Percentiles rank a stretch among this genome's conserved stretches.
Conservation (phyloP, 2,797 vertebrate genomes). For the Poecilia wingei region DNA sequence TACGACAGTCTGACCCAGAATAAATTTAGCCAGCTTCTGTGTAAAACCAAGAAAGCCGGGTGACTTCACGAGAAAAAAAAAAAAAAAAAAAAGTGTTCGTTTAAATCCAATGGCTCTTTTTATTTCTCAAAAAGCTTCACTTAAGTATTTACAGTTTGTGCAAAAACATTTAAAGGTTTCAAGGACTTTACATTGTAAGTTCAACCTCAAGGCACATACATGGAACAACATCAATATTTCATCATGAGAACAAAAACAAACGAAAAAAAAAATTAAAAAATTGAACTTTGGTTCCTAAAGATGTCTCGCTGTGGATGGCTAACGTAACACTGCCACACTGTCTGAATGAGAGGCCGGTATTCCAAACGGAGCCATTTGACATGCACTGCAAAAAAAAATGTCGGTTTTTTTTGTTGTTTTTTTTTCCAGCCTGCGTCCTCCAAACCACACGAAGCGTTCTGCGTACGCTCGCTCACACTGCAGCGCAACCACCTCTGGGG, state of each 20-base stretch:
- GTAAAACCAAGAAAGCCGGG: conserved; percentile 16
- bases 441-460: conserved; percentile 31
- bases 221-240: conserved; percentile 84
- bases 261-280: conserved; percentile 68
- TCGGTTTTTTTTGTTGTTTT: too few relatives aligned
- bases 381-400: conserved; percentile 56
- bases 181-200: conserved; percentile 89
- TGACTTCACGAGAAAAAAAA: conserved; percentile 29
- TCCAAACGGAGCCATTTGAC: conserved; percentile 56
- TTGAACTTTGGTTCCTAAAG: conserved; percentile 84
- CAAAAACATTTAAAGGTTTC: conserved; percentile 90
- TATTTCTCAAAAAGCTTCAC: conserved; percentile 86
- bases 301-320: conserved; percentile 62
- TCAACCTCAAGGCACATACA: conserved; percentile 90
- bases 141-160: conserved; percentile 88
- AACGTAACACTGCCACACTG: conserved; percentile 59
- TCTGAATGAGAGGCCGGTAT: conserved; percentile 50
- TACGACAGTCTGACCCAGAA: conserved; percentile 54
- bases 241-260: conserved; percentile 75
- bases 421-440: conserved; percentile 39
- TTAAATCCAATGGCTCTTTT: conserved; percentile 84
- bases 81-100: conserved; percentile 45
- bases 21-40: conserved; percentile 35
- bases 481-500: conserved; percentile 29
- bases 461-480: conserved; percentile 17